Conservation (phyloP, 2,888 invertebrate species). For the Drosophila mulleri region DNA sequence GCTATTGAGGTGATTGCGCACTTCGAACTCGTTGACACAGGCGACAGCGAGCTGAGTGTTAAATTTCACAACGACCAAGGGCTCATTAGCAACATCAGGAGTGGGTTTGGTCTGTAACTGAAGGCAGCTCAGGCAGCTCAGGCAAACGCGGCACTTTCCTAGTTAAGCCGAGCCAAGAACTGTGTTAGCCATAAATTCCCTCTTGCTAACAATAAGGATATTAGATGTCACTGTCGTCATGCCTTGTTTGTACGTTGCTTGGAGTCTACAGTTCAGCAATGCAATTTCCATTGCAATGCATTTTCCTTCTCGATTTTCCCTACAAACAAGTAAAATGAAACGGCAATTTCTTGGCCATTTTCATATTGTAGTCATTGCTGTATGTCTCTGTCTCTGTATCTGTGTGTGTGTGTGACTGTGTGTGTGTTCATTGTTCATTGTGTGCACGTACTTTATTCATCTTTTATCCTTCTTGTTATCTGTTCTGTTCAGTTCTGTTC, state of each 20-base stretch:
- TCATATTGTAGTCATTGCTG: conserved; percentile 58
- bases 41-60: conserved; percentile 29
- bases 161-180: conserved; percentile 66
- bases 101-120: conserved; percentile 30
- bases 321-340: conserved; percentile 57
- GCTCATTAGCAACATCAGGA: conserved; percentile 48
- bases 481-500: conserved; percentile 8
- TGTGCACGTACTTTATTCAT: conserved; percentile 65
- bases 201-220: conserved; percentile 77
- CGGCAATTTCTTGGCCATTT: conserved; percentile 63
- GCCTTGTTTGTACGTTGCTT: conserved; percentile 40
- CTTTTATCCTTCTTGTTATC: conserved; percentile 45
- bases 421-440: conserved; percentile 47
- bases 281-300: conserved; percentile 65
- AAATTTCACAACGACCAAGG: conserved; percentile 39
- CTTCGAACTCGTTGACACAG: conserved; percentile 22
- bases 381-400: conserved; percentile 3
- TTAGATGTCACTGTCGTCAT: conserved; percentile 73
- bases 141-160: conserved; percentile 39
- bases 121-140: conserved; percentile 4
- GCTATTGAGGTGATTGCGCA: conserved; percentile 33
- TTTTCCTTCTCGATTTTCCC: conserved; percentile 26
- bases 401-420: conserved; percentile 2
- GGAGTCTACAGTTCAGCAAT: conserved; percentile 40
- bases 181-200: conserved; percentile 77